phyloP scores from a whole-genome alignment of 1,140 invertebrate genomes.

The Drosophila mayri region DNA sequence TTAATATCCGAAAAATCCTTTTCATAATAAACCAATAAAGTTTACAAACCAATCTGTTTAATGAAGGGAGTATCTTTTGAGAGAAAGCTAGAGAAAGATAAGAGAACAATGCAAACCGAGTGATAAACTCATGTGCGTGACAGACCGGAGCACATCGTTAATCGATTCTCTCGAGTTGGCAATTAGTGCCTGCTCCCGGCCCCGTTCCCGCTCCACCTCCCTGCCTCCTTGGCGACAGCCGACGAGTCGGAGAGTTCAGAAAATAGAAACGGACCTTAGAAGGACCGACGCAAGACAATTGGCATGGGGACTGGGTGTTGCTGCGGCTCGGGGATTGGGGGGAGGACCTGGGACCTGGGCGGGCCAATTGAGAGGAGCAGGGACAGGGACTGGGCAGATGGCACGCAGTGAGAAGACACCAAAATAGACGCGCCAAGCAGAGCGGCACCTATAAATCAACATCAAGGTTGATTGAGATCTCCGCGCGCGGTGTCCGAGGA shows the following conservation, averaged over 20 bases:
- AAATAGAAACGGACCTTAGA: slow-evolving; percentile 87
- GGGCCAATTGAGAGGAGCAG: slow-evolving; percentile 11
- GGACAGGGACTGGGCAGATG: slow-evolving; percentile 42
- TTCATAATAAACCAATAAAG: not conserved
- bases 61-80: slow-evolving; percentile 14
- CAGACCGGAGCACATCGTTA: slow-evolving; percentile 21
- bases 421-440: slow-evolving; percentile 67
- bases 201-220: not conserved
- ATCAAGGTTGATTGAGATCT: slow-evolving; percentile 82
- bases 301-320: slow-evolving; percentile 30
- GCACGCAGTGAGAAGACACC: slow-evolving; percentile 56
- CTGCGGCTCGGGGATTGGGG: not conserved
- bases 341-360: slow-evolving; percentile 13
- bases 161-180: slow-evolving; percentile 46
- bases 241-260: slow-evolving; percentile 82
- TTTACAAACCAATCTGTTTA: too few relatives aligned
- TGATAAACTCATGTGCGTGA: slow-evolving; percentile 70
- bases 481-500: slow-evolving; percentile 70
- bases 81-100: slow-evolving; percentile 15
- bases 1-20: not conserved
- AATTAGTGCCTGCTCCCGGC: slow-evolving; percentile 10
- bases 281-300: slow-evolving; percentile 80
- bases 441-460: slow-evolving; percentile 82
- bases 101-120: slow-evolving; percentile 29
- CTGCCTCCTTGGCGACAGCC: slow-evolving; percentile 26